phyloP scores from a whole-genome alignment of 1,140 invertebrate genomes.

The Brachionus paranguensis region DNA sequence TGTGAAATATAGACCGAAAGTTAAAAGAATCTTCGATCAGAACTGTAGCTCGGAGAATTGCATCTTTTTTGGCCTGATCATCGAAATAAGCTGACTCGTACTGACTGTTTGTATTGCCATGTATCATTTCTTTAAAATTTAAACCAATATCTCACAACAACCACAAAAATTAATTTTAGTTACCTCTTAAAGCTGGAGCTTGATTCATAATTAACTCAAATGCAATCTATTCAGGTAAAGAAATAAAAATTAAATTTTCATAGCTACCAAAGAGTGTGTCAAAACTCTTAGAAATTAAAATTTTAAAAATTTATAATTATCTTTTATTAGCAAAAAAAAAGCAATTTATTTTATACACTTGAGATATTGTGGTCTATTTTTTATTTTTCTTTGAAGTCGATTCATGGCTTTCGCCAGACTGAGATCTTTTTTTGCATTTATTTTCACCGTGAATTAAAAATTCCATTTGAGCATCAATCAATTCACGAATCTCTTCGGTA shows the following conservation, averaged over 20 bases:
- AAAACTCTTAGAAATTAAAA: not conserved
- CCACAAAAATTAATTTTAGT: not conserved
- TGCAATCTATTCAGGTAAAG: not conserved
- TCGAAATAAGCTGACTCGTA: not conserved
- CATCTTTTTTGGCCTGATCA: not conserved
- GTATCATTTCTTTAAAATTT: not conserved
- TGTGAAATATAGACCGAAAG: constrained; percentile 49
- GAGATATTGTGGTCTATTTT: not conserved
- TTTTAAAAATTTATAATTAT: not conserved
- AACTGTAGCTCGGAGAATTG: not conserved
- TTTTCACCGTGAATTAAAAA: not conserved
- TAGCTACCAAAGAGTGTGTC: not conserved
- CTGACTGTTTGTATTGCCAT: not conserved
- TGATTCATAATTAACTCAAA: not conserved
- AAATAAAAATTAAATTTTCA: not conserved
- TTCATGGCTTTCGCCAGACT: not conserved
- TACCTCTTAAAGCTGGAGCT: not conserved
- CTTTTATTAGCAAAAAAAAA: not conserved
- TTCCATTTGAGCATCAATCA: constrained; percentile 7
- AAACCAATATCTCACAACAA: not conserved
- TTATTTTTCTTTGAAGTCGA: not conserved
- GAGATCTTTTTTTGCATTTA: not conserved
- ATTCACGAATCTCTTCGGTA: not conserved
- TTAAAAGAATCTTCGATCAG: constrained; percentile 22
- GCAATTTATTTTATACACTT: not conserved